Conservation (phyloP, 2,113 vertebrate genomes). For the Sinosuthora webbiana region DNA sequence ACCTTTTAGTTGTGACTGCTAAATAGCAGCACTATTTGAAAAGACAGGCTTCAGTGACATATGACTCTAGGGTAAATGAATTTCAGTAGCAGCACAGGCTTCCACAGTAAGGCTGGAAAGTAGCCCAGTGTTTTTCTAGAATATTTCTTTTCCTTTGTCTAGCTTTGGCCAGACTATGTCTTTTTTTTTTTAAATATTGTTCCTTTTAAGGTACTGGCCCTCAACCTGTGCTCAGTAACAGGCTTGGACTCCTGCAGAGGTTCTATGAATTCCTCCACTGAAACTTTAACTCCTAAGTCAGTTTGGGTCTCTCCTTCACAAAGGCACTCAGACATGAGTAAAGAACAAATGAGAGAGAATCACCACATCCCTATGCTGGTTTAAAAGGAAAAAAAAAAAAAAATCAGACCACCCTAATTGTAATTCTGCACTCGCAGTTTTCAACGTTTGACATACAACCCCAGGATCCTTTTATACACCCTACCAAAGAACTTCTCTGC, state of each 20-base stretch:
- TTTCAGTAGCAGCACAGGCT: neutral
- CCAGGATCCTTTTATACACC: neutral
- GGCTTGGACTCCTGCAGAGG: neutral
- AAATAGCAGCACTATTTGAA: neutral
- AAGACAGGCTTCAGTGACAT: neutral
- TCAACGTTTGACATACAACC: neutral
- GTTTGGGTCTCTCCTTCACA: neutral
- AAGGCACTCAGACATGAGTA: neutral
- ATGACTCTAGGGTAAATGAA: neutral
- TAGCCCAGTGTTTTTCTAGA: neutral
- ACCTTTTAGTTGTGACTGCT: neutral
- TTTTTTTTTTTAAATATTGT: neutral
- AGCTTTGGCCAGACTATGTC: neutral
- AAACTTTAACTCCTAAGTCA: neutral
- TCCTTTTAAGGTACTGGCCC: neutral
- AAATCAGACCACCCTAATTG: neutral
- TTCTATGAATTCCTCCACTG: neutral
- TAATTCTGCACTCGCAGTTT: neutral
- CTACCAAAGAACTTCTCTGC: neutral
- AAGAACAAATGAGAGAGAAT: neutral
- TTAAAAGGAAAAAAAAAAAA: neutral
- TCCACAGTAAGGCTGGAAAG: neutral
- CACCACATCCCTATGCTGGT: neutral
- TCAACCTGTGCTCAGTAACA: neutral
- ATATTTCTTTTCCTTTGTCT: neutral